phyloP scores from a whole-genome alignment of 2,113 vertebrate genomes.

The Tautogolabrus adspersus region DNA sequence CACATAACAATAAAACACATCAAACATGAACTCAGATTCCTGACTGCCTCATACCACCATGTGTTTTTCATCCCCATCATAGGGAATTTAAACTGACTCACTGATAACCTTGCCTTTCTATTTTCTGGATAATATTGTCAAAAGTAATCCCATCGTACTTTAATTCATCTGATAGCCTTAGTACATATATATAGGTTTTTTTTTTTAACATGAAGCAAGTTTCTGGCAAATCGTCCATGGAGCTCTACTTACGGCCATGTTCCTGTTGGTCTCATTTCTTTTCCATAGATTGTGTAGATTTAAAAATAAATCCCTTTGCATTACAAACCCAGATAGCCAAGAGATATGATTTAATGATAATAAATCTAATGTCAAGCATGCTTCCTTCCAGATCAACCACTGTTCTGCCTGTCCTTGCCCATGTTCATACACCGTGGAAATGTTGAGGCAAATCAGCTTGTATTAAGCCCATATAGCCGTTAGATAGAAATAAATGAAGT shows the following conservation, averaged over 20 bases:
- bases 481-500: constrained; percentile 75
- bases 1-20: not conserved
- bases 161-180: constrained; percentile 12
- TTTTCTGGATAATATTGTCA: constrained; percentile 32
- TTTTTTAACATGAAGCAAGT: constrained; percentile 34
- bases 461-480: constrained; percentile 64
- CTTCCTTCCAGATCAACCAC: constrained; percentile 49
- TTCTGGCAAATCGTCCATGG: constrained; percentile 22
- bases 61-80: constrained; percentile 6
- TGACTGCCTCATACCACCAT: not conserved
- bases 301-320: constrained; percentile 55
- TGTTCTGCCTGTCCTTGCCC: constrained; percentile 51
- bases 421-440: constrained; percentile 48
- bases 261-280: constrained; percentile 37
- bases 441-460: constrained; percentile 54
- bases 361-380: constrained; percentile 69
- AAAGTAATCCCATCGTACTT: constrained; percentile 18
- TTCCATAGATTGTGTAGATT: constrained; percentile 52
- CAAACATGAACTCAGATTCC: not conserved
- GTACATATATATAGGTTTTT: constrained; percentile 2
- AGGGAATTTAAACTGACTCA: not conserved
- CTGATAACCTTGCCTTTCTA: constrained; percentile 23
- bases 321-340: constrained; percentile 60
- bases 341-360: constrained; percentile 71
- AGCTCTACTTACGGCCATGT: constrained; percentile 19